Evolutionary conservation across 2,113 vertebrate genomes (phyloP), one percentile per base, ranked within the genome.

Genomic region (Egretta garzetta): DNA sequence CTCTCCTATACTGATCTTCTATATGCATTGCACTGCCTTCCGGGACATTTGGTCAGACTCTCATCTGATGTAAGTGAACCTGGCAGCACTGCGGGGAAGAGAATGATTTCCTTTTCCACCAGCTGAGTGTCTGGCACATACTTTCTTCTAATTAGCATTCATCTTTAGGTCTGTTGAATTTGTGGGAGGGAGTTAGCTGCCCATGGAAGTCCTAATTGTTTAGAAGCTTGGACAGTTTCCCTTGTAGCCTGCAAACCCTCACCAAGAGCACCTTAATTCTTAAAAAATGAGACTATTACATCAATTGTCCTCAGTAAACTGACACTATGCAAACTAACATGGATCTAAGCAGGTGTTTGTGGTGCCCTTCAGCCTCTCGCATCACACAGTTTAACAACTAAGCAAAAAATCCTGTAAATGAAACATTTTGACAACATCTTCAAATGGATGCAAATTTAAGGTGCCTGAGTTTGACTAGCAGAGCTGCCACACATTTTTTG

Each of bases 141-240:
- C 50, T 90, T 96, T 74, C 75, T 91, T 49, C 71, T 92, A 81
- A 92, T 94, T 91, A 94, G 62, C 50, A 88, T 95, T 93, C 89
- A 74, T 96, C 94, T 85, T 90, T 55, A 90, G 39, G 55, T 47
- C 81, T 74, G 21, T 6, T 91, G 66, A 83, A 86, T 92, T 95
- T 89, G 30, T 77, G 59, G 82, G 82, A 83, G 39, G 64, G 85
- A 92, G 43, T 33, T 63, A 81, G 72, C 56, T 91, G 47, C 49
- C 77, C 32, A 47, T 82, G 52, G 50, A 95, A 91, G 27, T 50
- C 39, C 41, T 93, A 64, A 79, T 59, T 87, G 56, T 93, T 91
- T 91, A 79, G 94, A 53, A 92, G 49, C 27, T 84, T 74, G 89
- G 60, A 90, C 58, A 45, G 15, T 89, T 85, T 91, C 58, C 73